A percentile compares a stretch with the other conserved stretches of the same genome.
Evolutionary conservation across 2,113 vertebrate genomes (phyloP).

Genomic region (Tiliqua scincoides): DNA sequence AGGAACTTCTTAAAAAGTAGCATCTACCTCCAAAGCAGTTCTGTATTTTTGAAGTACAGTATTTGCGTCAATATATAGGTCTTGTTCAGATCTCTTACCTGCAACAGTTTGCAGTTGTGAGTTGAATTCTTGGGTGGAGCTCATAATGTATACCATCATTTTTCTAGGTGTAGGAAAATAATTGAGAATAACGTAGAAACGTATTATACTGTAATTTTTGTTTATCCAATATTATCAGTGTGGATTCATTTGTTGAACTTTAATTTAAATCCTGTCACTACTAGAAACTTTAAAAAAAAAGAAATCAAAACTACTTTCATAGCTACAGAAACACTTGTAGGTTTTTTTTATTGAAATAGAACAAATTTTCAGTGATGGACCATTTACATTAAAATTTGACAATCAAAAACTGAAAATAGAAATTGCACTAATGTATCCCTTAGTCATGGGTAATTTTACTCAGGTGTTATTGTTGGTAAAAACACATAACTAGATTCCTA

Average conservation of each 20-base stretch:
- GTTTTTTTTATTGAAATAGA: slow-evolving; percentile 63
- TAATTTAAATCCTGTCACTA: not conserved
- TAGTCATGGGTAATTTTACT: slow-evolving; percentile 54
- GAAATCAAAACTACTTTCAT: slow-evolving; percentile 16
- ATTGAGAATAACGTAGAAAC: not conserved
- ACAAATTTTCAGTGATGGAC: slow-evolving; percentile 51
- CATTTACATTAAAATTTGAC: slow-evolving; percentile 64
- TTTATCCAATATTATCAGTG: not conserved
- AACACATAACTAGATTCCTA: slow-evolving; percentile 55
- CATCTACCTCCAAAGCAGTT: not conserved
- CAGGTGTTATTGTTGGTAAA: slow-evolving; percentile 59
- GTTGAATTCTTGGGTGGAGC: not conserved
- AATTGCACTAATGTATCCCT: slow-evolving; percentile 60
- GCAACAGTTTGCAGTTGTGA: accelerated
- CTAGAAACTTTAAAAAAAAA: not conserved
- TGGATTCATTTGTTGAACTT: not conserved
- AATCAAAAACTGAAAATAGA: slow-evolving; percentile 63
- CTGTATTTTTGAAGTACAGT: not conserved
- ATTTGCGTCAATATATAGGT: not conserved
- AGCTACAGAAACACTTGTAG: slow-evolving; percentile 33
- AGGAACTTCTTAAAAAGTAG: not conserved
- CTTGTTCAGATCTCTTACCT: not conserved
- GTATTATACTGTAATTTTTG: not conserved
- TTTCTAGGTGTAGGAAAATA: not conserved
- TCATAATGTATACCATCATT: not conserved